phyloP scores from a whole-genome alignment of 2,888 invertebrate genomes.

The Synanthedon vespiformis region DNA sequence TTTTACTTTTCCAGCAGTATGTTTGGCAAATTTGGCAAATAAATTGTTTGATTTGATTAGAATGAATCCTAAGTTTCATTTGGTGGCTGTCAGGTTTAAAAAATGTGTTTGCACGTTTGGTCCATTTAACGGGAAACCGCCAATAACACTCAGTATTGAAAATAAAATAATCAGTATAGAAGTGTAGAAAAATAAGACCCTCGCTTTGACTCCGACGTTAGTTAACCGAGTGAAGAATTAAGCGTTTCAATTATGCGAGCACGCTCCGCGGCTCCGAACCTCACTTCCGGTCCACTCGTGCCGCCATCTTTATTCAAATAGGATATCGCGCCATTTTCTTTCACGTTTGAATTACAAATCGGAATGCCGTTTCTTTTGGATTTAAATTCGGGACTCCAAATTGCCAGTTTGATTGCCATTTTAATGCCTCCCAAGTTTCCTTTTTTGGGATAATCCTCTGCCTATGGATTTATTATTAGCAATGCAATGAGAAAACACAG shows the following conservation, averaged over 20 bases:
- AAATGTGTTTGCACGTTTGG: too few relatives aligned
- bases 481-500: constrained; percentile 13
- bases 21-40: too few relatives aligned
- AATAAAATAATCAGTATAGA: too few relatives aligned
- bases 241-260: constrained; percentile 19
- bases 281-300: constrained; percentile 8
- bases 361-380: constrained; percentile 54
- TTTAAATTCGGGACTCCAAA: constrained; percentile 51
- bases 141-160: too few relatives aligned
- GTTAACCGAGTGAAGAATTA: constrained; percentile 13
- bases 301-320: constrained; percentile 51
- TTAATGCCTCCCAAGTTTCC: constrained; percentile 55
- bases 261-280: constrained; percentile 9
- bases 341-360: constrained; percentile 66
- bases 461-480: constrained; percentile 21
- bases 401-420: constrained; percentile 63
- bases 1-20: too few relatives aligned
- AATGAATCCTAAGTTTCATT: too few relatives aligned
- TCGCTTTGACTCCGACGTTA: constrained; percentile 13
- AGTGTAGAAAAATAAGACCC: constrained; percentile 2
- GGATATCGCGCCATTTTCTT: constrained; percentile 50
- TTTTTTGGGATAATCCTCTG: constrained; percentile 29
- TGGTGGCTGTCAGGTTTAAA: too few relatives aligned
- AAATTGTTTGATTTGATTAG: too few relatives aligned
- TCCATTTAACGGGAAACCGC: too few relatives aligned